Evolutionary conservation across 2,113 vertebrate genomes (phyloP).

Genomic region (Chamaetylas fuelleborni): DNA sequence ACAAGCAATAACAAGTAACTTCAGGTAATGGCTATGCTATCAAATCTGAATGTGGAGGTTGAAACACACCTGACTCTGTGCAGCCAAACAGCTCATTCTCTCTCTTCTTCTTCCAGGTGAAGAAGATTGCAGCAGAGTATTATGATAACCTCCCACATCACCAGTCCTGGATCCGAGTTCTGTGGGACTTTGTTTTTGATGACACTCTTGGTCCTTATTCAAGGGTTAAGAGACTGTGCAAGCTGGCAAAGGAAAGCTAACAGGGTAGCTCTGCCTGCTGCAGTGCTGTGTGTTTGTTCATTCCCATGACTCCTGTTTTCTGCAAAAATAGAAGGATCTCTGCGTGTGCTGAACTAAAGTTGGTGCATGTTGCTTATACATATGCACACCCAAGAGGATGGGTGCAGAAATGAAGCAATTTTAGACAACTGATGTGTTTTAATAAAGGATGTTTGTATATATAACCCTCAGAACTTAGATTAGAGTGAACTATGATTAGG

Average conservation of each 20-base stretch:
- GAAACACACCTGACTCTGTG: not conserved
- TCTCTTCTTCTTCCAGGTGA: conserved; percentile 80
- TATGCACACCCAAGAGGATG: not conserved
- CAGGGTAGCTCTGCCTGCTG: fast-evolving
- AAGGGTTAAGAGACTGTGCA: conserved; percentile 89
- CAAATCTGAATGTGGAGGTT: not conserved
- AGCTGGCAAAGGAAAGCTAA: conserved; percentile 71
- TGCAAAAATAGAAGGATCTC: not conserved
- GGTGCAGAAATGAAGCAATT: not conserved
- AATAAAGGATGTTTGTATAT: not conserved
- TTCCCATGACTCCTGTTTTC: not conserved
- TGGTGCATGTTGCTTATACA: not conserved
- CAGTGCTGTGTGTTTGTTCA: not conserved
- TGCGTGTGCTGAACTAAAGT: not conserved
- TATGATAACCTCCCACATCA: conserved; percentile 92
- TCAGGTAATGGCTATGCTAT: not conserved
- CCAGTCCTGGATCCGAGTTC: conserved; percentile 89
- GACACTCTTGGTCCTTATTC: conserved; percentile 89
- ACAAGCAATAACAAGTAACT: conserved; percentile 17
- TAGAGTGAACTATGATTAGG: not conserved
- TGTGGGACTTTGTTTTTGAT: conserved; percentile 96
- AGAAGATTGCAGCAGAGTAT: conserved; percentile 92
- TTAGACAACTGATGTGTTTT: not conserved
- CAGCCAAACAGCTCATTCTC: not conserved
- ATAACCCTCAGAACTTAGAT: not conserved